phyloP scores from a whole-genome alignment of 1,140 invertebrate genomes.

The Prorops nasuta region DNA sequence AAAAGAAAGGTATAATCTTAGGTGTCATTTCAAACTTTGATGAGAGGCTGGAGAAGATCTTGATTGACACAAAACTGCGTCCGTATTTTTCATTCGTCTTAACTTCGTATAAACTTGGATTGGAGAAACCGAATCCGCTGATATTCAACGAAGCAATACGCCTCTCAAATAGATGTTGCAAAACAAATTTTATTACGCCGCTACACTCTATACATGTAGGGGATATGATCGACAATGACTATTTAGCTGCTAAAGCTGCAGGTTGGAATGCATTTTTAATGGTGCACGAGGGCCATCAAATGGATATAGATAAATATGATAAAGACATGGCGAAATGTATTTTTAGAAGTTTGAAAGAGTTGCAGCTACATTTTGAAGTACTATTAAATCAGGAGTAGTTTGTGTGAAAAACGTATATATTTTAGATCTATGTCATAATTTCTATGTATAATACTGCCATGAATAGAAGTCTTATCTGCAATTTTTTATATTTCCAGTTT shows the following conservation, averaged over 20 bases:
- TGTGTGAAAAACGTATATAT: too few species aligned
- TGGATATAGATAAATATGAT: too few species aligned
- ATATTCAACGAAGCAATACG: conserved; percentile 75
- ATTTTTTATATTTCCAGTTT: too few species aligned
- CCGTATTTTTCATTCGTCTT: conserved; percentile 79
- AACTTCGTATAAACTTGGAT: conserved; percentile 71
- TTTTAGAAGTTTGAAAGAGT: conserved; percentile 32
- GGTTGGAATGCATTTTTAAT: conserved; percentile 83
- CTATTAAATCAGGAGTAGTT: too few species aligned
- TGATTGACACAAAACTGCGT: conserved; percentile 64
- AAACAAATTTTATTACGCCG: conserved; percentile 62
- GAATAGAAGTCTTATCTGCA: too few species aligned
- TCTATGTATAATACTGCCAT: too few species aligned
- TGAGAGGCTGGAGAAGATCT: conserved; percentile 69
- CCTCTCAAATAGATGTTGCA: conserved; percentile 38
- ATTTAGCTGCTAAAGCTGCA: conserved; percentile 68
- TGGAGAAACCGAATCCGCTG: conserved; percentile 70
- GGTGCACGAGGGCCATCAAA: too few species aligned
- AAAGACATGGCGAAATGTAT: too few species aligned
- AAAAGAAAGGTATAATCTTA: conserved; percentile 55
- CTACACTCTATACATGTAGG: conserved; percentile 87
- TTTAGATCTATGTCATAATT: too few species aligned
- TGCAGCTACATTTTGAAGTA: conserved; percentile 28
- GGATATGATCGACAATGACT: conserved; percentile 74
- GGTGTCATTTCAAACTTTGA: conserved; percentile 90